Evolutionary conservation across 2,113 vertebrate genomes (phyloP).

Genomic region (Neodon shergylaensis): DNA sequence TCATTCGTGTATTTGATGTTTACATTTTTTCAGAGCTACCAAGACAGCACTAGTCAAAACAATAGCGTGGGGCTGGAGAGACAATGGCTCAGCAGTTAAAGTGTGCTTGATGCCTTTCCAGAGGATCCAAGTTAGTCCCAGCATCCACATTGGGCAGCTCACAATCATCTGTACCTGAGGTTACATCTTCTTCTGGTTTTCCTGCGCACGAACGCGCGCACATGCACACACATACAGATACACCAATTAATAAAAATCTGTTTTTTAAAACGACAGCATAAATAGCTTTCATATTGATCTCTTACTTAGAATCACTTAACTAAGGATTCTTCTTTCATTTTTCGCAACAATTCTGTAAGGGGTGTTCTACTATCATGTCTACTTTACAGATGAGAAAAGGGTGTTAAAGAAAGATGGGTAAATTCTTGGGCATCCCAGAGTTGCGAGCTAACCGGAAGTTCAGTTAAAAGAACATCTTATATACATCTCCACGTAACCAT

Average conservation of each 20-base stretch:
- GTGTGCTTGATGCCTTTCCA: neutral
- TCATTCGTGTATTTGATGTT: neutral
- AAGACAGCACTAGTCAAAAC: neutral
- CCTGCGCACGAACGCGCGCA: rapidly evolving
- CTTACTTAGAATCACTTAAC: neutral
- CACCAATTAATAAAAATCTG: neutral
- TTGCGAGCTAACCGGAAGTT: neutral
- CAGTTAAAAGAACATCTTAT: neutral
- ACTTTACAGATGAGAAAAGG: neutral
- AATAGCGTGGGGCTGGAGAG: neutral
- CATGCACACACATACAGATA: neutral
- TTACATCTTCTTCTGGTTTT: neutral
- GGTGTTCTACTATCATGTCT: rapidly evolving
- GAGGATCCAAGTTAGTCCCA: neutral
- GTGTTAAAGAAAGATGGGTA: neutral
- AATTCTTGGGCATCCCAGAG: neutral
- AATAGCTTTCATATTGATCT: neutral
- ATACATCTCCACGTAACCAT: neutral
- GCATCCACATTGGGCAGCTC: neutral
- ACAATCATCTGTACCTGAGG: neutral
- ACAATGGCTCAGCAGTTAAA: neutral
- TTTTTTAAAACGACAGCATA: neutral
- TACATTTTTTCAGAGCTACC: neutral
- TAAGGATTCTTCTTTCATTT: neutral
- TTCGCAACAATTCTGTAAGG: neutral